phyloP scores from a whole-genome alignment of 2,888 invertebrate genomes.

The Andrena marginata region DNA sequence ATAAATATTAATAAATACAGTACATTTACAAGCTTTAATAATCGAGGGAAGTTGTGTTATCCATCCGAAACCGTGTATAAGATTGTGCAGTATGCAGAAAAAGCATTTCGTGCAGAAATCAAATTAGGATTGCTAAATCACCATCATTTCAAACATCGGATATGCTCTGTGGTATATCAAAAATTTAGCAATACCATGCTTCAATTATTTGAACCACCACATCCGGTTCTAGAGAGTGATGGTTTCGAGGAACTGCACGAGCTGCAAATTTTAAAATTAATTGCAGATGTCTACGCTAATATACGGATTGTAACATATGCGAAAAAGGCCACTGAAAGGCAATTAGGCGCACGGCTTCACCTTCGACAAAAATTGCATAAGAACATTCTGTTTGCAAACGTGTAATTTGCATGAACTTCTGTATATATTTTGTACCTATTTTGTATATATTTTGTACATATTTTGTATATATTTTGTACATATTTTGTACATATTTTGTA shows the following conservation, averaged over 20 bases:
- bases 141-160: background rate
- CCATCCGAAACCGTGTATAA: background rate
- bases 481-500: too few species aligned
- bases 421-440: too few species aligned
- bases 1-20: background rate
- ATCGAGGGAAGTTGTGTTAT: background rate
- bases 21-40: background rate
- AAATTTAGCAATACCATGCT: background rate
- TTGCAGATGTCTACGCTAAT: background rate
- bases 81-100: background rate
- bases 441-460: too few species aligned
- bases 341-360: background rate
- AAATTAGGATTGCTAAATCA: background rate
- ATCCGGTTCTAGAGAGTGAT: background rate
- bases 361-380: background rate
- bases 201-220: background rate
- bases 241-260: background rate
- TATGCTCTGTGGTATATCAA: background rate
- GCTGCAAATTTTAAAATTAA: constrained; percentile 6
- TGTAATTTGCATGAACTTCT: background rate
- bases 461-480: background rate
- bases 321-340: background rate
- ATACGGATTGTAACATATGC: background rate
- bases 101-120: background rate
- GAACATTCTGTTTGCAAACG: too few species aligned